A percentile compares a stretch with the other conserved stretches of the same genome.
Evolutionary conservation across 2,113 vertebrate species (phyloP).

Genomic region (Calyptommatus sinebrachiatus): DNA sequence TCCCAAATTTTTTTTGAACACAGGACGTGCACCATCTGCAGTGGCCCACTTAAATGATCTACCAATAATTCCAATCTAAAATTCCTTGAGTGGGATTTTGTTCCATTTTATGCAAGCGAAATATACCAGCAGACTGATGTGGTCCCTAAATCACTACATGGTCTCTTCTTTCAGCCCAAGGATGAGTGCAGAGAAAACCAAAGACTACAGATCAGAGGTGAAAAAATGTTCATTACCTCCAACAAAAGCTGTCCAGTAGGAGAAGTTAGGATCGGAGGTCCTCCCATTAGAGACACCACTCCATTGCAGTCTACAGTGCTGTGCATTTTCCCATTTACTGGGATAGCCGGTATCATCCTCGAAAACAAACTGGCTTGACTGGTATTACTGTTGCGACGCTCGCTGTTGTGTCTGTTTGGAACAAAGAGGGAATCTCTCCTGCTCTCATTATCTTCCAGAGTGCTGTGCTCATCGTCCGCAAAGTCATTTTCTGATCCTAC

Average conservation of each 20-base stretch:
- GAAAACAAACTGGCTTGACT: conserved; percentile 87
- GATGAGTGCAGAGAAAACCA: no score
- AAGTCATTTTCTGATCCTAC: conserved; percentile 92
- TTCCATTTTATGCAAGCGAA: no score
- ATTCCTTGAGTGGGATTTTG: no score
- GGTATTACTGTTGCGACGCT: conserved; percentile 83
- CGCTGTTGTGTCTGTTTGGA: conserved; percentile 74
- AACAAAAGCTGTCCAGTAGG: conserved; percentile 80
- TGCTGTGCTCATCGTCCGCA: conserved; percentile 95
- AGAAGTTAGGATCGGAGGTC: conserved; percentile 82
- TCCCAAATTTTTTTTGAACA: no score
- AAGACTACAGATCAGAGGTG: no score
- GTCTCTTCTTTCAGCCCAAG: no score
- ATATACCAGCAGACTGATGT: background rate
- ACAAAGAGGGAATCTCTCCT: conserved; percentile 88
- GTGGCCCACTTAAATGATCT: no score
- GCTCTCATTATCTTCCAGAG: conserved; percentile 87
- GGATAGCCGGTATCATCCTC: conserved; percentile 77
- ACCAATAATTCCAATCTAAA: no score
- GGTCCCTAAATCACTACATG: no score
- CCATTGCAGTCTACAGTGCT: conserved; percentile 93
- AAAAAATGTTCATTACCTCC: conserved; percentile 77
- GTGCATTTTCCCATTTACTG: conserved; percentile 85
- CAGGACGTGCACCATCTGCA: no score
- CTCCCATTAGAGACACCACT: conserved; percentile 85